Evolutionary conservation across 2,797 vertebrate species (phyloP).

Genomic region (Fistularia tabacaria): DNA sequence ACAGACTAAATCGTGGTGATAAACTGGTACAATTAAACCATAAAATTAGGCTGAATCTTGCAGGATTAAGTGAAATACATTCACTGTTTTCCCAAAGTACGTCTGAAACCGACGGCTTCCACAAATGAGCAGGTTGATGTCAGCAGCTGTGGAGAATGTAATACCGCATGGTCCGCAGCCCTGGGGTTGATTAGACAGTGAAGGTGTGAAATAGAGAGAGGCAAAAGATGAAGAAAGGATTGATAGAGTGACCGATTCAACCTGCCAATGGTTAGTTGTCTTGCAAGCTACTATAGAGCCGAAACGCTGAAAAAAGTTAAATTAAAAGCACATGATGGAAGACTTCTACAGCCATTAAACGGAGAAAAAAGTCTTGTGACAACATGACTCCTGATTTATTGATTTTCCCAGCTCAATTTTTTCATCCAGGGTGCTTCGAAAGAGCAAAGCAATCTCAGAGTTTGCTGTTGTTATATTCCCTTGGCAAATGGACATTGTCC

Average conservation of each 20-base stretch:
- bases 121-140: constrained; percentile 20
- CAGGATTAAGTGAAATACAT: background rate
- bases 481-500: constrained; percentile 44
- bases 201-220: constrained; percentile 29
- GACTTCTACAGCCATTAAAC: constrained; percentile 66
- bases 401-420: constrained; percentile 64
- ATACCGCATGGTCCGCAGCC: constrained; percentile 6
- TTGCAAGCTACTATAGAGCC: constrained; percentile 29
- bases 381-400: constrained; percentile 73
- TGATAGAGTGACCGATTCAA: constrained; percentile 19
- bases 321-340: constrained; percentile 73
- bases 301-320: constrained; percentile 49
- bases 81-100: background rate
- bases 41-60: background rate
- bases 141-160: constrained; percentile 19
- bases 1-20: no score
- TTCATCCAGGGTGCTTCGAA: constrained; percentile 54
- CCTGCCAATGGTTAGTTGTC: constrained; percentile 13
- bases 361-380: constrained; percentile 52
- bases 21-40: constrained; percentile 3
- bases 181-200: constrained; percentile 28
- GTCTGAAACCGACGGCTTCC: constrained; percentile 7
- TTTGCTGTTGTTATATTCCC: constrained; percentile 60
- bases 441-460: constrained; percentile 69
- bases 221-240: constrained; percentile 16